These are phyloP conservation scores for Dryobota labecula DNA, from an alignment of 2,888 invertebrate species.

Conservation along the genomic window DNA sequence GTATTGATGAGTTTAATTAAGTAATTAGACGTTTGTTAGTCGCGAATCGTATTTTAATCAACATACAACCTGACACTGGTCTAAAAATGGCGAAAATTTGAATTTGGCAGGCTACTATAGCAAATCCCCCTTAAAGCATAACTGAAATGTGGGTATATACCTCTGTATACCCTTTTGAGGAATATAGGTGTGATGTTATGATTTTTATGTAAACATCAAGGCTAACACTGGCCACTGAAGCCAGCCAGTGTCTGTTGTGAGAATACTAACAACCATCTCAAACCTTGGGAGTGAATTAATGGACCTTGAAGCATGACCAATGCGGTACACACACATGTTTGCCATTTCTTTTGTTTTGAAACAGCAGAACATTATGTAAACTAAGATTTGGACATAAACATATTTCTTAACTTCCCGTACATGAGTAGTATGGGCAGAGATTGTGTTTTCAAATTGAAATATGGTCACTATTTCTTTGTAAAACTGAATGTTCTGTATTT, in stretches of 20 bases:
- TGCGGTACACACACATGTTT: constrained; percentile 2
- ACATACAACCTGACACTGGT: too few species aligned
- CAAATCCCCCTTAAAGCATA: too few species aligned
- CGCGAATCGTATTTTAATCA: too few species aligned
- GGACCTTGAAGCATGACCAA: constrained; percentile 37
- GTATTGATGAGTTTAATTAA: too few species aligned
- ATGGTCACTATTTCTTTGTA: not conserved
- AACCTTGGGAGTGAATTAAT: constrained; percentile 24
- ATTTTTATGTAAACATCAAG: not conserved
- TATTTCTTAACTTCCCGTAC: not conserved
- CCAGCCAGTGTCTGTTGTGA: not conserved
- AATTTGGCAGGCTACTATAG: too few species aligned
- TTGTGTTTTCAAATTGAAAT: constrained; percentile 12
- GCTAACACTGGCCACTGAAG: not conserved
- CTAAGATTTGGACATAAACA: constrained; percentile 24
- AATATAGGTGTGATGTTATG: not conserved
- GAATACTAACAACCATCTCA: constrained; percentile 33
- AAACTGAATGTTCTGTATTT: not conserved
- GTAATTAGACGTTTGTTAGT: too few species aligned
- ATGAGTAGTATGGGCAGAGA: not conserved
- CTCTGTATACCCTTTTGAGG: not conserved
- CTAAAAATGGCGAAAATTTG: too few species aligned
- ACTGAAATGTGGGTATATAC: not conserved
- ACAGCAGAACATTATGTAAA: constrained; percentile 9
- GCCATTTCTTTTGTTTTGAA: constrained; percentile 43